Percentiles rank a stretch among this genome's conserved stretches.
Conservation (phyloP, 2,113 vertebrate genomes). For the Dasyornis broadbenti region DNA sequence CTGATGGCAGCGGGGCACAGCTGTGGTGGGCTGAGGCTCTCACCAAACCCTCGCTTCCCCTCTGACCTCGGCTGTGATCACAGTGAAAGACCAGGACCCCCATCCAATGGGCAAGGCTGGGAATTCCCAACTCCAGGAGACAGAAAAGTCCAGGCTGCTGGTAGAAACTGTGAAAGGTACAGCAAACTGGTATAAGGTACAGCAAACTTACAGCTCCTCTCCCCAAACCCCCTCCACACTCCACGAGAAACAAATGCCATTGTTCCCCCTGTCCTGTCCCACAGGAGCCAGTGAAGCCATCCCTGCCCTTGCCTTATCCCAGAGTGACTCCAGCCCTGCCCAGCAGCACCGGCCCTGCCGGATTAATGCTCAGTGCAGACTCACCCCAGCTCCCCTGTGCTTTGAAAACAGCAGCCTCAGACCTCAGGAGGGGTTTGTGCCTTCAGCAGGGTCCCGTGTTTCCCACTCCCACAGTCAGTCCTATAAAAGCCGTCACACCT, state of each 20-base stretch:
- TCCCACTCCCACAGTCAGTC: neutral
- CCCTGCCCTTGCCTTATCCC: neutral
- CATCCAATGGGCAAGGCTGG: neutral
- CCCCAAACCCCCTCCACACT: neutral
- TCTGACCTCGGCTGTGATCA: neutral
- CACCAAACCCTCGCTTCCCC: rapidly evolving
- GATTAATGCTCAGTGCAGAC: neutral
- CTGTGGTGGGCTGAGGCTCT: neutral
- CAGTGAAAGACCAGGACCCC: neutral
- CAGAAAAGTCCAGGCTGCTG: rapidly evolving
- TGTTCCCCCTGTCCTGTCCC: neutral
- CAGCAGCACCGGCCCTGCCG: neutral
- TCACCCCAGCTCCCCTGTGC: neutral
- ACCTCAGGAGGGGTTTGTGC: neutral
- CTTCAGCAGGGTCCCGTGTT: rapidly evolving
- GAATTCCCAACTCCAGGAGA: neutral
- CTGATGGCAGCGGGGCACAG: neutral
- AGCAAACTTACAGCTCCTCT: neutral
- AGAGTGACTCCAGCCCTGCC: neutral
- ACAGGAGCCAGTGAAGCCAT: neutral
- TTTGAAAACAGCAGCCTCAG: neutral
- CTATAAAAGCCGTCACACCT: neutral
- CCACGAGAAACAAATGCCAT: neutral
- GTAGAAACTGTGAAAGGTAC: neutral
- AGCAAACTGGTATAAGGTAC: neutral